Evolutionary conservation across 1,140 invertebrate genomes (phyloP).

Genomic region (Sycobia sp.): DNA sequence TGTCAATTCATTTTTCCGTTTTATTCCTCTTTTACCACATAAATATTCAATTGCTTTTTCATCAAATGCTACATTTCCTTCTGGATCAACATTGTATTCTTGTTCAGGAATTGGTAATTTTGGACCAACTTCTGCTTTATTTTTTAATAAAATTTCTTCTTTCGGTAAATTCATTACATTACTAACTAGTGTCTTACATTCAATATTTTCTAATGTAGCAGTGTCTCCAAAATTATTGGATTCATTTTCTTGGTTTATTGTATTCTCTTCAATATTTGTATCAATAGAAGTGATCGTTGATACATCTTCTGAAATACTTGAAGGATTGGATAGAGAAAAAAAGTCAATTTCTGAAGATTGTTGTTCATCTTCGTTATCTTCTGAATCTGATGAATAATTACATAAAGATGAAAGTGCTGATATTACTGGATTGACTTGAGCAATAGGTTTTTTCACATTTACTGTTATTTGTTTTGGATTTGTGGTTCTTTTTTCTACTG

Average conservation of each 20-base stretch:
- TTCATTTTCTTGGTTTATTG: neutral
- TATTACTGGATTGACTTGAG: constrained; percentile 19
- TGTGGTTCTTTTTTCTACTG: constrained; percentile 1
- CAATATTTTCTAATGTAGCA: too few relatives aligned
- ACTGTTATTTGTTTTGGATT: constrained; percentile 8
- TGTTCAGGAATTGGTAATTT: constrained; percentile 60
- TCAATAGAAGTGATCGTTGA: neutral
- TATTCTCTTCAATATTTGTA: neutral
- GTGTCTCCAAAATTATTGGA: too few relatives aligned
- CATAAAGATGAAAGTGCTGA: constrained; percentile 30
- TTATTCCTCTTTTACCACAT: constrained; percentile 60
- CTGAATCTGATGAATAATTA: constrained; percentile 59
- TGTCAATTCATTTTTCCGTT: constrained; percentile 59
- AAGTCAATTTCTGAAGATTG: constrained; percentile 40
- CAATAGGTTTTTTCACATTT: constrained; percentile 5
- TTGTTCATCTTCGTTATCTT: constrained; percentile 51
- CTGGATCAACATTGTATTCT: constrained; percentile 55
- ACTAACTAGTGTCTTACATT: constrained; percentile 41
- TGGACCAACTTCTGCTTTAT: constrained; percentile 56
- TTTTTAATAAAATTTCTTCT: constrained; percentile 56
- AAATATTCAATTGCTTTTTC: constrained; percentile 59
- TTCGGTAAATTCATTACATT: constrained; percentile 52
- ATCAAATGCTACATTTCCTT: constrained; percentile 57
- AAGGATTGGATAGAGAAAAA: constrained; percentile 41
- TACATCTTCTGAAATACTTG: constrained; percentile 36